These are phyloP conservation scores for Lutjanus campechanus DNA, from an alignment of 2,797 vertebrate genomes.

Conservation along the genomic window DNA sequence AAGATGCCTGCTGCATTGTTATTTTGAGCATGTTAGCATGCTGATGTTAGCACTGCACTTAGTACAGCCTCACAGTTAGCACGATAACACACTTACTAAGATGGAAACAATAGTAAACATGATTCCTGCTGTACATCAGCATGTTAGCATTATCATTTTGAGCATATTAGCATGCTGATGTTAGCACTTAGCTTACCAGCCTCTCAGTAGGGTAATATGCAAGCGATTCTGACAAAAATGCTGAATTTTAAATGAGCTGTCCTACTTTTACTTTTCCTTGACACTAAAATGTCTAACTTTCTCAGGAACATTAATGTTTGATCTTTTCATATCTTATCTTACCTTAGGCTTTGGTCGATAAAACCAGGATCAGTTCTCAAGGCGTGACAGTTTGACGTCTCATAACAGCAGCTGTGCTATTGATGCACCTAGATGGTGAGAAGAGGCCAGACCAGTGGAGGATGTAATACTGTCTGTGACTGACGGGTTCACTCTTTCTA, in stretches of 20 bases:
- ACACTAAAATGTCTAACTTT: constrained; percentile 8
- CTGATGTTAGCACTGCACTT: neutral
- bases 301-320: neutral
- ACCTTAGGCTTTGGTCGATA: neutral
- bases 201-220: neutral
- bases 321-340: constrained; percentile 5
- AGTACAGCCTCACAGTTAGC: neutral
- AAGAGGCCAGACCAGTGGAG: constrained; percentile 16
- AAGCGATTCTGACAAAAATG: neutral
- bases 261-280: neutral
- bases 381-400: constrained; percentile 21
- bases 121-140: neutral
- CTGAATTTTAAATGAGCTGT: neutral
- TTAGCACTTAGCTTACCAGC: neutral
- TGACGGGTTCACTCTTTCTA: constrained; percentile 48
- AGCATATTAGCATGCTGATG: neutral
- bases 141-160: neutral
- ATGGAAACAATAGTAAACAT: neutral
- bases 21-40: neutral
- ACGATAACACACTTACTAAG: neutral
- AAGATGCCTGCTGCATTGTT: neutral
- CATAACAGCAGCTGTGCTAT: constrained; percentile 22
- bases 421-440: neutral
- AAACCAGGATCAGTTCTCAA: constrained; percentile 9
- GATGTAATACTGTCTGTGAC: constrained; percentile 39